phyloP scores from a whole-genome alignment of 2,888 invertebrate species.

The Dasysyrphus albostriatus region DNA sequence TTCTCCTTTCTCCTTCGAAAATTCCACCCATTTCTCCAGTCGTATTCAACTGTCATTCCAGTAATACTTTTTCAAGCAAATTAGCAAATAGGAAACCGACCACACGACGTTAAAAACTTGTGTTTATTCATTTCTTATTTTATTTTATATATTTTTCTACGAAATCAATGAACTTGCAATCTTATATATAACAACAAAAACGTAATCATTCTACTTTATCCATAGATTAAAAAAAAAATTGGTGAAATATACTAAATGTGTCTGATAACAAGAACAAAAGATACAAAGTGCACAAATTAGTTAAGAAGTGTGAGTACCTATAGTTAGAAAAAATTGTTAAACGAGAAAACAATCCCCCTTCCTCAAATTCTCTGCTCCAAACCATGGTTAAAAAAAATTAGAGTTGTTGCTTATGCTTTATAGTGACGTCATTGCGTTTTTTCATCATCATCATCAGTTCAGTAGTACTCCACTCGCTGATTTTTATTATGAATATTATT shows the following conservation, averaged over 20 bases:
- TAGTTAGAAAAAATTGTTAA: conserved; percentile 13
- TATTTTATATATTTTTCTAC: conserved; percentile 38
- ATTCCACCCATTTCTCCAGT: conserved; percentile 59
- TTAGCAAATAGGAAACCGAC: conserved; percentile 12
- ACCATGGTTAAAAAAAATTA: background rate
- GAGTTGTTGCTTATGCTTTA: conserved; percentile 57
- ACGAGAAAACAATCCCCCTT: conserved; percentile 57
- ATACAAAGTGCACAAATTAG: conserved; percentile 64
- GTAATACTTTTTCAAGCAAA: conserved; percentile 41
- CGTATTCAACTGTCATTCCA: conserved; percentile 57
- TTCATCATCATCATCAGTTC: background rate
- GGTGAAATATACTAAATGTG: conserved; percentile 54
- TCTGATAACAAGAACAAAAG: conserved; percentile 59
- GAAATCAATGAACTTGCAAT: background rate
- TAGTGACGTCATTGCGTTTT: conserved; percentile 69
- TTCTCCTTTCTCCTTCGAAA: conserved; percentile 5
- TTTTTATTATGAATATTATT: conserved; percentile 13
- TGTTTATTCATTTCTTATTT: conserved; percentile 46
- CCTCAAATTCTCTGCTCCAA: background rate
- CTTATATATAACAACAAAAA: background rate
- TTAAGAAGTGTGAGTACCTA: conserved; percentile 49
- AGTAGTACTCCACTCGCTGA: conserved; percentile 4
- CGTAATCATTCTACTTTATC: conserved; percentile 37
- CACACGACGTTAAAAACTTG: conserved; percentile 37
- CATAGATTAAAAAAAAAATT: conserved; percentile 35